phyloP scores from a whole-genome alignment of 2,113 vertebrate species.

The Rousettus leschenaultii region DNA sequence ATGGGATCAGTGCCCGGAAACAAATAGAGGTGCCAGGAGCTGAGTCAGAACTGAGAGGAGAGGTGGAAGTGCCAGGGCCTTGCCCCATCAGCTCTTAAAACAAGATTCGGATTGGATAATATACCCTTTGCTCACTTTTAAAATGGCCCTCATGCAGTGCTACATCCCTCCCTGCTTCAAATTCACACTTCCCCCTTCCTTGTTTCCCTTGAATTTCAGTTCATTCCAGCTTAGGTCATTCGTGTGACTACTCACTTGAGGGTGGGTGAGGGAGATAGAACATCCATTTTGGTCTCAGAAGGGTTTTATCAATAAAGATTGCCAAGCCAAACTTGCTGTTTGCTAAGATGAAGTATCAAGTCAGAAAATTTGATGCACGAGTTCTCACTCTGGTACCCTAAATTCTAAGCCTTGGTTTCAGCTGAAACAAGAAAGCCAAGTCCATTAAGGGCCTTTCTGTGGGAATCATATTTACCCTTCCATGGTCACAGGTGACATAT shows the following conservation, averaged over 20 bases:
- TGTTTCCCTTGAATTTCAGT: fast-evolving
- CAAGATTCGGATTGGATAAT: neutral
- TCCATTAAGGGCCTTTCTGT: fast-evolving
- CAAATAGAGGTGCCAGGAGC: neutral
- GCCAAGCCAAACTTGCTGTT: neutral
- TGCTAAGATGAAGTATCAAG: neutral
- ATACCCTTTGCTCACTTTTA: no score
- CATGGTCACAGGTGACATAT: neutral
- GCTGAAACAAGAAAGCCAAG: neutral
- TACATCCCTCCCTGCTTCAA: no score
- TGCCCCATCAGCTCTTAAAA: neutral
- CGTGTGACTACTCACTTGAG: neutral
- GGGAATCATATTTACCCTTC: neutral
- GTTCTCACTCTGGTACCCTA: neutral
- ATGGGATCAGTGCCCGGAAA: neutral
- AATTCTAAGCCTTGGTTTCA: neutral
- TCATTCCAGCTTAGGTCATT: neutral
- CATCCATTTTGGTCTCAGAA: neutral
- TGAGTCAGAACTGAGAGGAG: neutral
- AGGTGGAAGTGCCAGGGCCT: neutral
- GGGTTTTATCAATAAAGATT: neutral
- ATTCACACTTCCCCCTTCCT: neutral
- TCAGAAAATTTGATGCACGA: neutral
- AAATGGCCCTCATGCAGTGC: neutral
- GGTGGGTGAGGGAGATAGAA: neutral